Evolutionary conservation across 1,140 invertebrate species (phyloP), one percentile per base, ranked within the genome.

Genomic region (Ctenoplectra terminalis): DNA sequence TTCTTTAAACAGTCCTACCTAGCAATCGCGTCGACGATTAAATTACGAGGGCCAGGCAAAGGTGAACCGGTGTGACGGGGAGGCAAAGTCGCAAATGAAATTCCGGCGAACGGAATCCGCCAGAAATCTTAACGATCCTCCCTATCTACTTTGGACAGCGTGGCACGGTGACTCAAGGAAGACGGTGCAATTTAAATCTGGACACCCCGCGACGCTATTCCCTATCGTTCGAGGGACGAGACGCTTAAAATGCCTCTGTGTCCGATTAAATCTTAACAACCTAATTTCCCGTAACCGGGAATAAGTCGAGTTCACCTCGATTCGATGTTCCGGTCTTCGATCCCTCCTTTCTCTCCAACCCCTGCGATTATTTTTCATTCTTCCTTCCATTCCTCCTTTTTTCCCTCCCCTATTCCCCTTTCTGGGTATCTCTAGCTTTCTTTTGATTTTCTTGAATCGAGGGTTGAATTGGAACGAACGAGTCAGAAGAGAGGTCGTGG

Each of bases 251-350:
- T 80, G 77, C 77, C 77, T 80, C 77, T 54, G 70, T 73, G 77
- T 80, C 77, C 70, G 77, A 80, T 80, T 80, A 73, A 80, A 80
- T 80, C 77, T 73, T 80, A 80, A 80, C 77, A 80, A 80, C 58
- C 70, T 72, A 80, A 80, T 80, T 80, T 80, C 69, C 54, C 34
- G 37, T 29, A 72, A 61, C 15, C 52, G 52, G 34, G 43, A n/a
- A n/a, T n/a, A n/a, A n/a, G n/a, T n/a, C 6, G 31, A 56, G 34
- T 56, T 76, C 26, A 17, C 48, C 63, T 26, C 54, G 15, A 34
- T 50, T 73, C 69, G 77, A 73, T 64, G 69, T 60, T 73, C 46
- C 77, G 1, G 1, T 23, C 23, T 73, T 79, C 77, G 69, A 79
- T 73, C 34, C n/a, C 31, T 29, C 40, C 40, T 60, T 78, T 50